Evolutionary conservation across 2,113 vertebrate genomes (phyloP).

Genomic region (Pyxicephalus adspersus): DNA sequence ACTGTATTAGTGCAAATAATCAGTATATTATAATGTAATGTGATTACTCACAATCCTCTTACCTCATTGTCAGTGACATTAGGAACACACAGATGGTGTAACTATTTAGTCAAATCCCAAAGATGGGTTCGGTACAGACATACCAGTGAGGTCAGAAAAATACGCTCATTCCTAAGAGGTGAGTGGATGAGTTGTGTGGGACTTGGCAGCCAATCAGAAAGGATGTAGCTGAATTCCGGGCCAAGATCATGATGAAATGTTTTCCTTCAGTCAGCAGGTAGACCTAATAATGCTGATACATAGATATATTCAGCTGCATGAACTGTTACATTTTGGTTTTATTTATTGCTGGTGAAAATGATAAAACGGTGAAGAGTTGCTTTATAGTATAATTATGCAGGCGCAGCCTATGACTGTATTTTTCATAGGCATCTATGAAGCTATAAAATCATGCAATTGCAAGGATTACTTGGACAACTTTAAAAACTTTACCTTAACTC

Average conservation of each 20-base stretch:
- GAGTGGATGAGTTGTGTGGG: constrained; percentile 55
- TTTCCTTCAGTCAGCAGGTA: constrained; percentile 11
- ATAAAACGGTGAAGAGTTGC: not conserved
- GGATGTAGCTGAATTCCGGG: not conserved
- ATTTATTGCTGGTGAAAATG: not conserved
- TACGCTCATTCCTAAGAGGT: constrained; percentile 58
- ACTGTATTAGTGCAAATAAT: not conserved
- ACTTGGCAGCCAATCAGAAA: constrained; percentile 48
- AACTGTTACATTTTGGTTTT: not conserved
- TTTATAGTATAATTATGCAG: no score
- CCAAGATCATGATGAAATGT: not conserved
- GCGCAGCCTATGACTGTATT: no score
- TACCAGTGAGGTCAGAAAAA: constrained; percentile 65
- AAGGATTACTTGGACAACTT: no score
- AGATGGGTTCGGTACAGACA: constrained; percentile 58
- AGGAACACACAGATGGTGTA: constrained; percentile 67
- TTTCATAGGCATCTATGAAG: no score
- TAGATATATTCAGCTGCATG: not conserved
- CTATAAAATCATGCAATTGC: no score
- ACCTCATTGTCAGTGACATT: constrained; percentile 55
- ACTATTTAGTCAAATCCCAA: constrained; percentile 62
- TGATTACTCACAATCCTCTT: constrained; percentile 29
- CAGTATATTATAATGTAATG: constrained; percentile 37
- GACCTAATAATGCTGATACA: not conserved
- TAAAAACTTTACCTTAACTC: no score